Evolutionary conservation across 2,888 invertebrate genomes (phyloP).

Genomic region (Monochamus alternatus): DNA sequence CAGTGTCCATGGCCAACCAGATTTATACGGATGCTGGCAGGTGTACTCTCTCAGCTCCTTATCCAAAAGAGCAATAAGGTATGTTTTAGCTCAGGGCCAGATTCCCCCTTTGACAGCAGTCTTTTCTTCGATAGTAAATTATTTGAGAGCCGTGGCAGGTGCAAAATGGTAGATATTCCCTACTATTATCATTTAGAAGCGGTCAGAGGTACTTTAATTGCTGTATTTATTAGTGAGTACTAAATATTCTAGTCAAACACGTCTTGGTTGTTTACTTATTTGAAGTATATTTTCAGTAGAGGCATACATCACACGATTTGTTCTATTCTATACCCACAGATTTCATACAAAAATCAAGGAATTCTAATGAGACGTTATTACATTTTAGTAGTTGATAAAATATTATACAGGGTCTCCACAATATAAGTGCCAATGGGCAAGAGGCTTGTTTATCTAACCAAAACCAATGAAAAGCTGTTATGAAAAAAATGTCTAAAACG

Average conservation of each 20-base stretch:
- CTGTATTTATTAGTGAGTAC: not conserved
- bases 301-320: no score
- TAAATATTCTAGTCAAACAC: no score
- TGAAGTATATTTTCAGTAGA: not conserved
- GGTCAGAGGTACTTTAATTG: constrained; percentile 2
- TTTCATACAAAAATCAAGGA: no score
- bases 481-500: no score
- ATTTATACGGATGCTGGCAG: constrained; percentile 56
- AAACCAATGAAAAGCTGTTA: no score
- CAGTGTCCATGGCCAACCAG: constrained; percentile 49
- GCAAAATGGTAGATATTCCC: constrained; percentile 55
- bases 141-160: constrained; percentile 69
- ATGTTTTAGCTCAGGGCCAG: constrained; percentile 55
- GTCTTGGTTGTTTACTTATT: not conserved
- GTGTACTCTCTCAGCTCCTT: constrained; percentile 47
- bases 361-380: no score
- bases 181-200: constrained; percentile 33
- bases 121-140: constrained; percentile 68
- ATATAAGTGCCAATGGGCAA: no score
- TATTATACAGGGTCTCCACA: no score
- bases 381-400: no score
- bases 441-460: no score
- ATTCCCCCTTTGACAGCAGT: constrained; percentile 65
- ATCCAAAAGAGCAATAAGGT: constrained; percentile 55
- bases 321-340: no score